phyloP scores from a whole-genome alignment of 2,797 vertebrate genomes.

The Moxostoma hubbsi region DNA sequence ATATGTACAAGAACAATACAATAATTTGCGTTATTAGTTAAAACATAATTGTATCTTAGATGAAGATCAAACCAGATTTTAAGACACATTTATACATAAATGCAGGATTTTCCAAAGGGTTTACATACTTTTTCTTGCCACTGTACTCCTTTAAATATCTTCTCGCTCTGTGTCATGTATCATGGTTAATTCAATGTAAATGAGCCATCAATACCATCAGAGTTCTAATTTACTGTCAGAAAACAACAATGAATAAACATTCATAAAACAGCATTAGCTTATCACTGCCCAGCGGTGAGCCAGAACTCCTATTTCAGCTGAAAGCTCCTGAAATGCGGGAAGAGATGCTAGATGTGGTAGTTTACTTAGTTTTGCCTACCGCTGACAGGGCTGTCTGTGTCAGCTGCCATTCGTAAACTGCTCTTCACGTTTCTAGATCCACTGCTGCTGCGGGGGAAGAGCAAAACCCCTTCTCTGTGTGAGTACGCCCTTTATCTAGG shows the following conservation, averaged over 20 bases:
- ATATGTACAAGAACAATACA: no score
- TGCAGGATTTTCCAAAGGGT: no score
- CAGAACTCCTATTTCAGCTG: slow-evolving; percentile 33
- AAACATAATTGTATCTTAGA: no score
- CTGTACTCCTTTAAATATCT: no score
- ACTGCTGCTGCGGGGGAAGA: slow-evolving; percentile 93
- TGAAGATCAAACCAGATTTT: no score
- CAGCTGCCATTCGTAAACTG: slow-evolving; percentile 88
- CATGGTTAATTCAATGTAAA: neutral
- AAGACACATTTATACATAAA: no score
- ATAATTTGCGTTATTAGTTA: no score
- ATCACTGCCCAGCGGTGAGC: slow-evolving; percentile 27
- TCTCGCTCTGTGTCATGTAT: neutral
- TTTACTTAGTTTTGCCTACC: slow-evolving; percentile 19
- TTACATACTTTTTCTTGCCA: no score
- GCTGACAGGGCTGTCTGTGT: slow-evolving; percentile 55
- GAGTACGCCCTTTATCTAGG: slow-evolving; percentile 83
- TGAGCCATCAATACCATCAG: neutral
- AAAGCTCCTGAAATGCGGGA: slow-evolving; percentile 37
- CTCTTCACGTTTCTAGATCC: slow-evolving; percentile 96
- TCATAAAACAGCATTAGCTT: neutral
- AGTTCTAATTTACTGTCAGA: neutral
- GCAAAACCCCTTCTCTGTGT: slow-evolving; percentile 96
- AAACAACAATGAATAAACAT: neutral
- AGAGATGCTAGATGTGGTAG: neutral